A percentile compares a stretch with the other conserved stretches of the same genome.
These are phyloP conservation scores for Anguilla pacifica DNA, from an alignment of 2,797 vertebrate species.

Conservation along the genomic window DNA sequence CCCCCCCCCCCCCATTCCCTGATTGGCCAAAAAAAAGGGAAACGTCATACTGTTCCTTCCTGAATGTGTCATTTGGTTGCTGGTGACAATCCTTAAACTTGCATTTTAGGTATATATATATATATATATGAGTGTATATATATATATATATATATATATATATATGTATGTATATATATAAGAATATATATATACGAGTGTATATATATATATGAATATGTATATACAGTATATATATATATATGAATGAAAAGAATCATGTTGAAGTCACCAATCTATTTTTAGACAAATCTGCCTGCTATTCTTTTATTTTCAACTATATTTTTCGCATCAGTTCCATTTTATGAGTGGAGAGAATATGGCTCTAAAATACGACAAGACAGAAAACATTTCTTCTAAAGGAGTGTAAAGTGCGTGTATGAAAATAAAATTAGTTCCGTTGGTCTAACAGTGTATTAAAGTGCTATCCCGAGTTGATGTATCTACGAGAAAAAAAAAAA, in stretches of 20 bases:
- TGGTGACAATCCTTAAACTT: conserved; percentile 67
- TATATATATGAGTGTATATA: conserved; percentile 34
- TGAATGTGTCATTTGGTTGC: conserved; percentile 43
- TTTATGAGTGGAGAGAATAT: conserved; percentile 86
- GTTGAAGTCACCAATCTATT: conserved; percentile 45
- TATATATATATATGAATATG: conserved; percentile 17
- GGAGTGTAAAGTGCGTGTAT: conserved; percentile 91
- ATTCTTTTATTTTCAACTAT: not conserved
- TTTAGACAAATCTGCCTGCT: not conserved
- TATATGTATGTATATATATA: conserved; percentile 24
- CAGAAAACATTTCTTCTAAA: conserved; percentile 78
- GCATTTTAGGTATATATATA: conserved; percentile 24
- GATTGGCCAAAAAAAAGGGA: conserved; percentile 18
- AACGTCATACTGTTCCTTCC: not conserved
- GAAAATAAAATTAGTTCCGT: conserved; percentile 86
- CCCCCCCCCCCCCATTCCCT: not conserved
- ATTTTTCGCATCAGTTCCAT: conserved; percentile 43
- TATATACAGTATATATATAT: not conserved
- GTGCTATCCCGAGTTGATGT: conserved; percentile 90
- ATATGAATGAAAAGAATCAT: conserved; percentile 32
- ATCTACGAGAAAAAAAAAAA: conserved; percentile 78
- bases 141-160: not conserved
- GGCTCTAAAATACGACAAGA: conserved; percentile 75
- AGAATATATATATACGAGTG: too few relatives aligned
- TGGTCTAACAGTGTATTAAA: conserved; percentile 94